phyloP scores from a whole-genome alignment of 2,797 vertebrate species.

The Bufotes viridis region DNA sequence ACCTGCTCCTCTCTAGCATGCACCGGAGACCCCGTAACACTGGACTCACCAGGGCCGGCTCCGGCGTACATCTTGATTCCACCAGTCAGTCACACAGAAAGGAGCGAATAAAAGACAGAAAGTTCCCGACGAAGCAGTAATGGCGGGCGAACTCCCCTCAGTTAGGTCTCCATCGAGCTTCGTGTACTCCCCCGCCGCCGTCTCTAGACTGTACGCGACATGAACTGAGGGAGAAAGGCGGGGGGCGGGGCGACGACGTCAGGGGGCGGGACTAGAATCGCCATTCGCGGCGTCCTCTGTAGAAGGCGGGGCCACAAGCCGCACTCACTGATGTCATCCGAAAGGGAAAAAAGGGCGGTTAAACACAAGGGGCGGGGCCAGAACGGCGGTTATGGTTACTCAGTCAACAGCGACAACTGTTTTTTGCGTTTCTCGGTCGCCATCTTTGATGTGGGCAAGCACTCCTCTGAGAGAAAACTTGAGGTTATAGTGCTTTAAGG shows the following conservation, averaged over 20 bases:
- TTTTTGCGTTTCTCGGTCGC: background rate
- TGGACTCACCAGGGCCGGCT: constrained; percentile 49
- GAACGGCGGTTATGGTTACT: constrained; percentile 42
- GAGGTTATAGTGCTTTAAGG: too few species aligned
- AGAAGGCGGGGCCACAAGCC: background rate
- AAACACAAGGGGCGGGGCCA: constrained; percentile 1
- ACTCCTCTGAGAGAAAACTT: background rate
- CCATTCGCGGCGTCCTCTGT: background rate
- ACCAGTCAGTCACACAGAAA: background rate
- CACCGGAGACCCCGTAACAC: constrained; percentile 18
- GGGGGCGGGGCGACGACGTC: constrained; percentile 31
- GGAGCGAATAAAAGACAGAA: background rate
- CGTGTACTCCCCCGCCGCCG: constrained; percentile 6
- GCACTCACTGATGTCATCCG: constrained; percentile 11
- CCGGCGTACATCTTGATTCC: constrained; percentile 50
- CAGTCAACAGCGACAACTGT: constrained; percentile 34
- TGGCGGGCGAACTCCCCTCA: background rate
- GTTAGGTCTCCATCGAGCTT: constrained; percentile 14
- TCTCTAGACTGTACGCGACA: constrained; percentile 35
- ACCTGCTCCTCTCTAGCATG: background rate
- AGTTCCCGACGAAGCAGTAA: background rate
- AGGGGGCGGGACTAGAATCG: background rate
- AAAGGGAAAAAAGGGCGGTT: constrained; percentile 32
- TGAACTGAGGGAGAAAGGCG: constrained; percentile 33
- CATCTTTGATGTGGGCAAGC: constrained; percentile 50